A percentile compares a stretch with the other conserved stretches of the same genome.
Evolutionary conservation across 2,797 vertebrate species (phyloP).

Genomic region (Myripristis murdjan): DNA sequence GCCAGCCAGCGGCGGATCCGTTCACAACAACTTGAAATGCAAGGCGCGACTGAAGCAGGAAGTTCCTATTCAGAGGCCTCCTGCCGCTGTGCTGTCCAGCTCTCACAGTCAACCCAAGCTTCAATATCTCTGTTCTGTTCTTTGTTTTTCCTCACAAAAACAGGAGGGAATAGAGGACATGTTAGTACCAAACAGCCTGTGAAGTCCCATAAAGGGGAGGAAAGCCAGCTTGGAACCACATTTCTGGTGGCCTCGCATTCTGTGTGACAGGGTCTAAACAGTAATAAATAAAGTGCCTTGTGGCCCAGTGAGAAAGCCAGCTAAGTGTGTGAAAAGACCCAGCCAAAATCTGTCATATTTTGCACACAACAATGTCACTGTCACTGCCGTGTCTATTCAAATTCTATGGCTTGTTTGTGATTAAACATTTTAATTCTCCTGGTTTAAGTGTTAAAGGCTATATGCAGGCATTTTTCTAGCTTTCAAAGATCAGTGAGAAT

Average conservation of each 20-base stretch:
- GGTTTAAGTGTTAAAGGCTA: neutral
- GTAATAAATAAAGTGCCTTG: neutral
- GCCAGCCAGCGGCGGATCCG: constrained; percentile 49
- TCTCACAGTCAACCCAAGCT: constrained; percentile 66
- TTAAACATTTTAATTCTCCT: neutral
- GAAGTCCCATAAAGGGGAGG: constrained; percentile 35
- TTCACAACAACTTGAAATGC: constrained; percentile 82
- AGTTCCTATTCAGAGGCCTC: constrained; percentile 80
- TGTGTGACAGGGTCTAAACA: neutral
- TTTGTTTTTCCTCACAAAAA: constrained; percentile 68
- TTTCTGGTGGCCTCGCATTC: neutral
- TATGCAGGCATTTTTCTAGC: neutral
- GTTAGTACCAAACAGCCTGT: constrained; percentile 30
- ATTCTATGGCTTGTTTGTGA: neutral
- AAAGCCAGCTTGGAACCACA: constrained; percentile 28
- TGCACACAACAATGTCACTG: neutral
- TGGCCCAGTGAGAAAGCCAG: neutral
- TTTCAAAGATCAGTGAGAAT: constrained; percentile 23
- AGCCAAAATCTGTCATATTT: neutral
- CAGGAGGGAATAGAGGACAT: constrained; percentile 44
- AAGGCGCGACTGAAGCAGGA: constrained; percentile 81
- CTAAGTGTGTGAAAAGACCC: neutral
- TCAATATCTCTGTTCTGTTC: constrained; percentile 65
- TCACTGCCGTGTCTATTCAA: neutral
- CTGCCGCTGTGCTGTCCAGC: constrained; percentile 69